Base-by-base conservation (phyloP, 2,797 vertebrate species). In the Rhynchonycteris naso region DNA sequence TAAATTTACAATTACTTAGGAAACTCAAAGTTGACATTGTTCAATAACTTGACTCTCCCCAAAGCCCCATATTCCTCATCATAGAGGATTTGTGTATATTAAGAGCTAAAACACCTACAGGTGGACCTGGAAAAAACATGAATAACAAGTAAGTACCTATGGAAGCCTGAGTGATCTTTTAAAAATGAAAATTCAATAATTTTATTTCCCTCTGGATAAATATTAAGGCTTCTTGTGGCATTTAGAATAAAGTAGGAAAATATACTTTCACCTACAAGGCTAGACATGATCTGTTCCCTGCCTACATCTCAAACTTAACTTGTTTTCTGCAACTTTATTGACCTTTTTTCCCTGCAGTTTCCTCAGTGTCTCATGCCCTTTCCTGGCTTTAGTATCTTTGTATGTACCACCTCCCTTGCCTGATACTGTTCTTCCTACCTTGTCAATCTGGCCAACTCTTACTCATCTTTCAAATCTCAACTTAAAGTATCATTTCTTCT, bases 1-100 rank as follows among this genome's bases (percentile, higher is more conserved):
- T 96, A 95, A 96, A 95, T 96, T 96, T 96, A 89, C 26, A 94
- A n/a, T 65, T 92, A 96, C 38, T 85, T 93, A 93, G 38, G 68
- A 38, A 96, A 92, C 58, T 93, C 84, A 93, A 89, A 91, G 71
- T 81, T 94, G 14, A 24, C 28, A 79, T 96, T 88, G 85, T 96
- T 96, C 58, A 94, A 93, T 94, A 90, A 85, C 68, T 94, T 75
- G 33, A 71, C 58, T 96, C 35, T 94, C 21, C 59, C 54, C 33
- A 63, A 4, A 78, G 35, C 50, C 12, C 0, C 2, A 24, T 88
- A 7, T 82, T 92, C 58, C 21, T 75, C 33, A 22, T 24, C 30
- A 94, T 28, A 58, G 3, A 88, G 52, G 52, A 26, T 63, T 12
- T 68, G 24, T 68, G 16, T 68, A 18, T 38, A 68, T 1, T 56